Percentiles rank a stretch among this genome's conserved stretches.
Evolutionary conservation across 2,113 vertebrate genomes (phyloP).

Genomic region (Gnathonemus longibarbis): DNA sequence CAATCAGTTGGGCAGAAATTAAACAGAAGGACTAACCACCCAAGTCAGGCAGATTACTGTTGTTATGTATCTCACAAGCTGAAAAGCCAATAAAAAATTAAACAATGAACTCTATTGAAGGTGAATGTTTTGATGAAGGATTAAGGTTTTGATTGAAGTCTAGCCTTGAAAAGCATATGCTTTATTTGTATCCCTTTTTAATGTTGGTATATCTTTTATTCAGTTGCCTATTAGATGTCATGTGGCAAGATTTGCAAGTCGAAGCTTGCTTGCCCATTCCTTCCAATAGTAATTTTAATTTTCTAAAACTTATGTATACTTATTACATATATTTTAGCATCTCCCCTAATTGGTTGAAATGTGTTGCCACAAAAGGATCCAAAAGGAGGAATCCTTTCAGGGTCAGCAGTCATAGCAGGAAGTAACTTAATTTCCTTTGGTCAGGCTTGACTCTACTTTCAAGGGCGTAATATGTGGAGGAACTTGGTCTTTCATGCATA

Average conservation of each 20-base stretch:
- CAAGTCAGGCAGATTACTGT: not conserved
- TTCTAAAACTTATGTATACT: not conserved
- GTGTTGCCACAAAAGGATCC: not conserved
- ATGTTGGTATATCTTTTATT: not conserved
- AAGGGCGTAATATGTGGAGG: not conserved
- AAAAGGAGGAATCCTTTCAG: not conserved
- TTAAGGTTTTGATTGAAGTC: not conserved
- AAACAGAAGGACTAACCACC: slow-evolving; percentile 1
- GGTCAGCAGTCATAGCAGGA: not conserved
- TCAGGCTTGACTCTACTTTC: not conserved
- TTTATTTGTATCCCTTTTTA: not conserved
- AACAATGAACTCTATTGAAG: not conserved
- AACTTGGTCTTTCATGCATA: not conserved
- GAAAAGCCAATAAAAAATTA: not conserved
- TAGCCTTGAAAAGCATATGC: not conserved
- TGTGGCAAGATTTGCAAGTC: not conserved
- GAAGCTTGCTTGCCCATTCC: not conserved
- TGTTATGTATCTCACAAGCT: not conserved
- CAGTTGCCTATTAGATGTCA: not conserved
- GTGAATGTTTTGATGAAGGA: not conserved
- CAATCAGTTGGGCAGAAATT: not conserved
- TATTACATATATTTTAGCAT: not conserved
- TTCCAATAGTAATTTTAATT: not conserved
- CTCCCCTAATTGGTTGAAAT: not conserved
- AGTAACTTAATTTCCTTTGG: not conserved